Base-by-base conservation (phyloP, 2,888 invertebrate genomes). In the Cylindroiulus punctatus region DNA sequence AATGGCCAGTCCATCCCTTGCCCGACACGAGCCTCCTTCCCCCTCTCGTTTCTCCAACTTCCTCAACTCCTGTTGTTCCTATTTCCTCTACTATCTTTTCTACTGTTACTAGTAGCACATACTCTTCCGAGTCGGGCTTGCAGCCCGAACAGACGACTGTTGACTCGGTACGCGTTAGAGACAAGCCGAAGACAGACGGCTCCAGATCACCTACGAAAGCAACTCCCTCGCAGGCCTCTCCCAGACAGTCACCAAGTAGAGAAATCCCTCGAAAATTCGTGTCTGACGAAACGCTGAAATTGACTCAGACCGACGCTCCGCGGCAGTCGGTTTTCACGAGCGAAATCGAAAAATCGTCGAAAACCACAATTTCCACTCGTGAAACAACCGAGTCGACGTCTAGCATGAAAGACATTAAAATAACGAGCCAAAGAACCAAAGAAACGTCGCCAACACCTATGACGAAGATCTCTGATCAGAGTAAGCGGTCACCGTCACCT, bases 1-100 rank as follows among this genome's bases (percentile, higher is more conserved):
- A 90, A 89, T 90, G 90, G 90, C 90, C 90, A 44, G 85, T 52
- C 90, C 90, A 19, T 52, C 82, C 44, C 44, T 17, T 86, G 47
- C 81, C 82, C 17, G 22, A 40, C 14, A 36, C 10, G n/a, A 81
- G 44, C 36, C 65, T 76, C 22, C 85, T 85, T 85, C 52, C 86
- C 81, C 76, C 40, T 30, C 30, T 65, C 12, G 81, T 26, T 81
- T n/a, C 19, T 42, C 17, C 85, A 57, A 86, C 57, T 83, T 83
- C 84, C 84, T 85, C 86, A 42, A 32, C 86, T 82, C n/a, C 81
- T 30, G 22, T 81, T 44, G 40, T 85, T 85, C 47, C 86, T 65
- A 86, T 44, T 84, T 84, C 82, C 47, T 65, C 57, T 47, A 26
- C 86, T 42, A 86, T 30, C 44, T 40, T 85, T 82, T 52, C 86